Conservation (phyloP, 2,797 vertebrate genomes). For the Tamandua tetradactyla region DNA sequence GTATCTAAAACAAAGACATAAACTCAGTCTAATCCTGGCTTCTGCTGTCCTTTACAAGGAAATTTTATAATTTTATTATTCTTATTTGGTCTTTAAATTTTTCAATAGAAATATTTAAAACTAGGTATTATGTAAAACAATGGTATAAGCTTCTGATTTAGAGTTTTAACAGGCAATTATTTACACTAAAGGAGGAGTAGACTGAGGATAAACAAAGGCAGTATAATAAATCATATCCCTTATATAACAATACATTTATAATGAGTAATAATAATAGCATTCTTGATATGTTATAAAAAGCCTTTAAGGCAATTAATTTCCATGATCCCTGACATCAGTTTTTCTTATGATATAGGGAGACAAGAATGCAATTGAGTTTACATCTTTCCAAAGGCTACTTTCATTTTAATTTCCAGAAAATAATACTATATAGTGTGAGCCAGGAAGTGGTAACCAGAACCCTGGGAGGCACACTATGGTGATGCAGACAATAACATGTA, state of each 20-base stretch:
- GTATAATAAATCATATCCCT: background rate
- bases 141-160: background rate
- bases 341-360: slow-evolving; percentile 19
- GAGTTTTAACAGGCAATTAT: slow-evolving; percentile 14
- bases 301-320: background rate
- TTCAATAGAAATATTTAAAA: slow-evolving; percentile 30
- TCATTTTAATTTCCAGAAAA: background rate
- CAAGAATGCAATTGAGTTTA: background rate
- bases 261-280: background rate
- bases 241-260: background rate
- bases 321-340: background rate
- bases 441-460: background rate
- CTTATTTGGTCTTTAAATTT: slow-evolving; percentile 15
- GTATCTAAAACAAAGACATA: background rate
- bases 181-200: background rate
- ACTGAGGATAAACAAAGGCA: background rate
- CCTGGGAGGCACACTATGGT: background rate
- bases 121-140: slow-evolving; percentile 35
- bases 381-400: background rate
- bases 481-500: background rate
- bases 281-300: background rate
- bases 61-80: slow-evolving; percentile 41
- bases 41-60: background rate
- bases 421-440: background rate
- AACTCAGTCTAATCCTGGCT: slow-evolving; percentile 17